A percentile compares a stretch with the other conserved stretches of the same genome.
Conservation (phyloP, 2,113 vertebrate genomes). For the Mionectes macconnelli region DNA sequence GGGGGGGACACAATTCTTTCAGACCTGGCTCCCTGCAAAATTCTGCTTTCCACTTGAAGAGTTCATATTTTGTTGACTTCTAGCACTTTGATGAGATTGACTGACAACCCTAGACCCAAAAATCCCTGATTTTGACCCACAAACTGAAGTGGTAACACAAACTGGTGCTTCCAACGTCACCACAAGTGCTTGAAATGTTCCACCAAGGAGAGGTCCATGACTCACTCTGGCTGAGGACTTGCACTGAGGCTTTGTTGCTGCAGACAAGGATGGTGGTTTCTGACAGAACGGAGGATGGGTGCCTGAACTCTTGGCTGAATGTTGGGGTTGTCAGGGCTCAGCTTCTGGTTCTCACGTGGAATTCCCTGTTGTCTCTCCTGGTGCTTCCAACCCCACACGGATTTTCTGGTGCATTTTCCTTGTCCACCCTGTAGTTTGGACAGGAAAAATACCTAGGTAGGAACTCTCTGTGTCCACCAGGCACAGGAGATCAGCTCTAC, state of each 20-base stretch:
- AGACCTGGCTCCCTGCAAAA: neutral
- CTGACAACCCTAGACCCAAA: neutral
- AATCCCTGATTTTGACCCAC: neutral
- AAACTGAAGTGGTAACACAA: neutral
- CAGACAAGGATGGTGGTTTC: neutral
- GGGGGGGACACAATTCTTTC: neutral
- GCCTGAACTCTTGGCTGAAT: neutral
- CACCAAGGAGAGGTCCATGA: neutral
- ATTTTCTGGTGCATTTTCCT: neutral
- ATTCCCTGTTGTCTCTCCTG: neutral
- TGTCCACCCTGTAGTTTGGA: neutral
- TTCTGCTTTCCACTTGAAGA: conserved; percentile 48
- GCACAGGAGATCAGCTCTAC: neutral
- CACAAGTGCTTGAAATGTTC: neutral
- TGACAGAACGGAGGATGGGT: neutral
- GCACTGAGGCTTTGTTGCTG: neutral
- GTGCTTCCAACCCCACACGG: neutral
- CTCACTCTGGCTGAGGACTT: neutral
- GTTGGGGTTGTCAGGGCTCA: neutral
- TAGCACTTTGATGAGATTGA: neutral
- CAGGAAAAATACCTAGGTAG: neutral
- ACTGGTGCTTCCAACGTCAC: neutral
- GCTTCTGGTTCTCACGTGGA: neutral
- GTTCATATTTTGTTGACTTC: neutral
- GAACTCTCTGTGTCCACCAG: neutral